A percentile compares a stretch with the other conserved stretches of the same genome.
These are phyloP conservation scores for Dicrostonyx torquatus DNA, from an alignment of 2,797 vertebrate species.

Conservation along the genomic window DNA sequence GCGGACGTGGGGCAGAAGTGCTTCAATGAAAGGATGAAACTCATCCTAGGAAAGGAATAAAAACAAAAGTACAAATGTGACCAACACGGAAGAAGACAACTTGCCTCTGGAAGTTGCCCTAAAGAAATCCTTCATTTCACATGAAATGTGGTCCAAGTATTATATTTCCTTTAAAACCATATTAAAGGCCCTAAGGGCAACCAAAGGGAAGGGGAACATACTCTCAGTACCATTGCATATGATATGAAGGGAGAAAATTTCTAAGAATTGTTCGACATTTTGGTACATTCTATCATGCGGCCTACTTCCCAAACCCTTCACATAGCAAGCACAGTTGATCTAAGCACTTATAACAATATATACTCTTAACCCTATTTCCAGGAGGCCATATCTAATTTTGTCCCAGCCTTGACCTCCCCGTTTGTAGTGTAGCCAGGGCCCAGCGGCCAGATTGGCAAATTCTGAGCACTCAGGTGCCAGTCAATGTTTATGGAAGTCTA, in stretches of 20 bases:
- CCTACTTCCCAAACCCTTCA: conserved; percentile 29
- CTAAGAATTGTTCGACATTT: neutral
- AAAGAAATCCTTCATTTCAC: conserved; percentile 28
- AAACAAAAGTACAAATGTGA: conserved; percentile 53
- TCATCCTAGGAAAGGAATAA: conserved; percentile 90
- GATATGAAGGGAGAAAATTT: conserved; percentile 6
- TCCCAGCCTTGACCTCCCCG: conserved; percentile 84
- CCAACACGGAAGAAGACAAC: neutral
- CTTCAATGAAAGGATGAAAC: conserved; percentile 99
- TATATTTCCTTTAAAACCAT: conserved; percentile 25
- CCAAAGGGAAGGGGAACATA: neutral
- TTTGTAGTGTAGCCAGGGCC: conserved; percentile 84
- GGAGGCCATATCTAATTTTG: conserved; percentile 82
- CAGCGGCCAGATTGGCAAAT: conserved; percentile 87
- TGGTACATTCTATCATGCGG: neutral
- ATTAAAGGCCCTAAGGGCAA: neutral
- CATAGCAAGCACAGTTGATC: conserved; percentile 22
- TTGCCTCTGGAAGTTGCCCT: neutral
- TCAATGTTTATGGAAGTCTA: conserved; percentile 86
- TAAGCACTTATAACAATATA: conserved; percentile 21
- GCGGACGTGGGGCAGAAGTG: conserved; percentile 98
- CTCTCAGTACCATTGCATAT: neutral
- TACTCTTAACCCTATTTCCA: conserved; percentile 79
- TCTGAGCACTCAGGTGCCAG: conserved; percentile 86
- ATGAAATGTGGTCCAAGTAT: conserved; percentile 9